phyloP scores from a whole-genome alignment of 2,888 invertebrate species.

The Dioctria rufipes region DNA sequence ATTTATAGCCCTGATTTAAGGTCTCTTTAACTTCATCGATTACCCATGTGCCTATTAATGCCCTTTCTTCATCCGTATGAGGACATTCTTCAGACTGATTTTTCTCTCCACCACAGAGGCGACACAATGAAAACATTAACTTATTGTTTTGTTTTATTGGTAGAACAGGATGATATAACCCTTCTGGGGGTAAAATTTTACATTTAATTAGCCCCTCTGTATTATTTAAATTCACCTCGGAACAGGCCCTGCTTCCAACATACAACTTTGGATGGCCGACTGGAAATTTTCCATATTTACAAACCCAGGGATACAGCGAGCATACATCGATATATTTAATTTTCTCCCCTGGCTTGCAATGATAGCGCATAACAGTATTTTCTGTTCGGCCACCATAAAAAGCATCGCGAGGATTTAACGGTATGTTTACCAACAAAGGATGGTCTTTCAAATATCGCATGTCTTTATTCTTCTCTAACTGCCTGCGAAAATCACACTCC shows the following conservation, averaged over 20 bases:
- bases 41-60: no score
- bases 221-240: no score
- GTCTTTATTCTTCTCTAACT: no score
- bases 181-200: conserved; percentile 48
- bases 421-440: no score
- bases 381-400: no score
- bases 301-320: conserved; percentile 63
- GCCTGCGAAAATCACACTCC: no score
- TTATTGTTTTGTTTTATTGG: conserved; percentile 62
- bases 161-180: conserved; percentile 64
- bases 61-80: no score
- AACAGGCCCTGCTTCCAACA: background rate
- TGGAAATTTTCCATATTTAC: conserved; percentile 63
- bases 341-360: conserved; percentile 32
- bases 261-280: conserved; percentile 62
- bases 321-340: conserved; percentile 63
- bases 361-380: no score
- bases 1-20: conserved; percentile 61
- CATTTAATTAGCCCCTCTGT: no score
- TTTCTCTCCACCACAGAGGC: conserved; percentile 55
- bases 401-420: no score
- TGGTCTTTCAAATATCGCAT: no score
- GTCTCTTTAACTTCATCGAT: conserved; percentile 62
- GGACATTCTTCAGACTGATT: no score
- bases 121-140: conserved; percentile 63